Conservation (phyloP, 2,113 vertebrate genomes). For the Sebastes schlegelii region DNA sequence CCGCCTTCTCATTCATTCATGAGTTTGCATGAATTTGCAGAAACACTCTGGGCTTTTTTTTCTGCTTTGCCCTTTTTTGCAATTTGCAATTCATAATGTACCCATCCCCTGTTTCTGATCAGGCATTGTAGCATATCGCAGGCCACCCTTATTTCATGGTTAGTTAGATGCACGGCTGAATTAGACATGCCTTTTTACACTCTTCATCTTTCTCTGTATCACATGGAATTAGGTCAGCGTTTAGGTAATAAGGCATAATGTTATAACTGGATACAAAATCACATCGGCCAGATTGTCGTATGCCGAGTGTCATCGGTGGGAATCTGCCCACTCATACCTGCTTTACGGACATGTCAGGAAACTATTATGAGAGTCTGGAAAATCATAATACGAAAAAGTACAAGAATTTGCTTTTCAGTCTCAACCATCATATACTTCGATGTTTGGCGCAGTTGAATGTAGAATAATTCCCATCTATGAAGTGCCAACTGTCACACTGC, state of each 20-base stretch:
- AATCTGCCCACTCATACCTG: slow-evolving; percentile 17
- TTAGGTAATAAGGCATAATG: slow-evolving; percentile 38
- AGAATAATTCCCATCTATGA: neutral
- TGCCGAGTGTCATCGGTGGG: neutral
- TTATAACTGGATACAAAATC: slow-evolving; percentile 23
- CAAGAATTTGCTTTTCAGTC: too few relatives aligned
- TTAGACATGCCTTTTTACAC: slow-evolving; percentile 43
- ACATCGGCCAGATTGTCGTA: neutral
- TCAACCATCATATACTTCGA: neutral
- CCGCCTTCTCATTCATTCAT: slow-evolving; percentile 80
- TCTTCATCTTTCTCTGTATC: slow-evolving; percentile 18
- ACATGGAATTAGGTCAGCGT: slow-evolving; percentile 39
- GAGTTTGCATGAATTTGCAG: slow-evolving; percentile 67
- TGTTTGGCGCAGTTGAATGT: neutral
- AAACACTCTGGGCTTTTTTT: slow-evolving; percentile 36
- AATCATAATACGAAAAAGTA: neutral
- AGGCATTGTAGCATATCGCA: neutral
- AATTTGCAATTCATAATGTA: neutral
- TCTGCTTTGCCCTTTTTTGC: neutral
- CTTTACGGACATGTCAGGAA: neutral
- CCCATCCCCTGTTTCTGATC: slow-evolving; percentile 17
- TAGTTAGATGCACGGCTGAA: slow-evolving; percentile 47
- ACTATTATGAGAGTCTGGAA: neutral
- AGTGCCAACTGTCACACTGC: neutral
- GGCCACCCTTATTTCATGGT: slow-evolving; percentile 47